These are phyloP conservation scores for Capitella teleta DNA, from an alignment of 1,140 invertebrate genomes.

Conservation along the genomic window DNA sequence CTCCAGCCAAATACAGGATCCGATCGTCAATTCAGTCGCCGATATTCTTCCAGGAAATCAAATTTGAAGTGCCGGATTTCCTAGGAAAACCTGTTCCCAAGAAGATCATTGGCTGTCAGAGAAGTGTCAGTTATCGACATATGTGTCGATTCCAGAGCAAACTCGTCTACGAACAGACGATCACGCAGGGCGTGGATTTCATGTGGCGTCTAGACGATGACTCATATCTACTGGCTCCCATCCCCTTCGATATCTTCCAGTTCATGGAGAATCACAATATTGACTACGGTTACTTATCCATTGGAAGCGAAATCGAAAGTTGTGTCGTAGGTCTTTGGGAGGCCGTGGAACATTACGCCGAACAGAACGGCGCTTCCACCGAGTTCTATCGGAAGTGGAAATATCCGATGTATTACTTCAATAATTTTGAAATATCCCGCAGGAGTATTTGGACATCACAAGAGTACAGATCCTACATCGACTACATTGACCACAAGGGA, in stretches of 20 bases:
- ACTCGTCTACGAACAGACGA: background rate
- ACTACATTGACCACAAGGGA: conserved; percentile 4
- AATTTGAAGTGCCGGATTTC: background rate
- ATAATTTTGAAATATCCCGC: conserved; percentile 7
- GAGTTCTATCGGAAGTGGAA: background rate
- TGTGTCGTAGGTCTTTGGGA: conserved; percentile 6
- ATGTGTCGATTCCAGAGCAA: conserved; percentile 4
- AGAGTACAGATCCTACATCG: conserved; percentile 3
- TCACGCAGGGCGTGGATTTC: background rate
- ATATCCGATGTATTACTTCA: background rate
- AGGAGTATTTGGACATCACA: background rate
- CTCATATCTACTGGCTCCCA: background rate
- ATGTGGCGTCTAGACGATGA: conserved; percentile 7
- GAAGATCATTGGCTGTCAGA: background rate
- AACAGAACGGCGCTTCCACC: background rate
- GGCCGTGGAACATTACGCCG: background rate
- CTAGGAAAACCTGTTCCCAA: background rate
- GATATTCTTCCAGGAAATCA: background rate
- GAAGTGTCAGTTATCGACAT: background rate
- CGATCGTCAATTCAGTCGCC: background rate
- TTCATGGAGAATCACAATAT: background rate
- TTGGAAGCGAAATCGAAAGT: background rate
- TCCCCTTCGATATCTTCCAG: conserved; percentile 3
- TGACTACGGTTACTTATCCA: conserved; percentile 2
- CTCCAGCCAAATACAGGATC: no score